Evolutionary conservation across 2,113 vertebrate species (phyloP).

Genomic region (Onychostruthus taczanowskii): DNA sequence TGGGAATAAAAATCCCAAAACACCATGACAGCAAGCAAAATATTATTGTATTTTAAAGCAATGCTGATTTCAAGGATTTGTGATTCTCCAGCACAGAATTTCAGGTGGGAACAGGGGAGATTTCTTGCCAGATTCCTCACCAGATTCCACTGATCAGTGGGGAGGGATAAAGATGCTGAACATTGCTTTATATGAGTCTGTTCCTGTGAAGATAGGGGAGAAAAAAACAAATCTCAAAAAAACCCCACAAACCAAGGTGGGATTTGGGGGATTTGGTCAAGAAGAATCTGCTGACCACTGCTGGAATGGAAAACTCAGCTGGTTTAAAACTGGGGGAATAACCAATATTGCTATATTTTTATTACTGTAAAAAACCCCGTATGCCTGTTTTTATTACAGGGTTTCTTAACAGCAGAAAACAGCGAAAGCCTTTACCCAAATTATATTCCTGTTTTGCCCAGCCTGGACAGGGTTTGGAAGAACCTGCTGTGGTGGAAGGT

Average conservation of each 20-base stretch:
- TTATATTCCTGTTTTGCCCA: background rate
- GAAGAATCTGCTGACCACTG: background rate
- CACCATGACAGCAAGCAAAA: background rate
- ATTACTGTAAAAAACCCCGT: background rate
- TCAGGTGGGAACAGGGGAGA: fast-evolving
- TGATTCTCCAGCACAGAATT: background rate
- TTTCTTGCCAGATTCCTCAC: background rate
- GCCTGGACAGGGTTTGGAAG: background rate
- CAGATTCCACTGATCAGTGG: background rate
- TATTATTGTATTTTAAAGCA: background rate
- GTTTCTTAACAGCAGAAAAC: too few relatives aligned
- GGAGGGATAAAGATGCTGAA: background rate
- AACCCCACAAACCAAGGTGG: too few relatives aligned
- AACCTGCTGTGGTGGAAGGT: background rate
- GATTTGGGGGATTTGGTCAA: background rate
- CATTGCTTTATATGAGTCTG: background rate
- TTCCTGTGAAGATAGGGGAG: background rate
- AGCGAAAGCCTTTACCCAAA: background rate
- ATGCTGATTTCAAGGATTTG: background rate
- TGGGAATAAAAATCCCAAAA: background rate
- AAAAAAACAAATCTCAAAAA: background rate
- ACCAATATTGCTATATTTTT: too few relatives aligned
- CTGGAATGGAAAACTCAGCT: background rate
- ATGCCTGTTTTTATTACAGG: fast-evolving
- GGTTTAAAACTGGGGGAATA: background rate